These are phyloP conservation scores for Anas capensis DNA, from an alignment of 2,797 vertebrate species.

Conservation along the genomic window DNA sequence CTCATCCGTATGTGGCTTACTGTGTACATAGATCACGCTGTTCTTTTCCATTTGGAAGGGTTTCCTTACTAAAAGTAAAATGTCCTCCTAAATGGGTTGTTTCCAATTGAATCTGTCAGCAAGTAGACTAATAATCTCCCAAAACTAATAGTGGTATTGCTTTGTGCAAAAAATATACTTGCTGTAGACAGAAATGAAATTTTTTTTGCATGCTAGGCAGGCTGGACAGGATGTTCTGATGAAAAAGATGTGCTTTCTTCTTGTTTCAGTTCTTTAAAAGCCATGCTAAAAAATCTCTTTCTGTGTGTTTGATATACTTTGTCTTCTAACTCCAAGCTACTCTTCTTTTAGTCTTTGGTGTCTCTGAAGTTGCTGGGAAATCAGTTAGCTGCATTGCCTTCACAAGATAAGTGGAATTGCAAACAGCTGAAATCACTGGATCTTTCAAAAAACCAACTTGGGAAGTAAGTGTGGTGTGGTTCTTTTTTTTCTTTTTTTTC, in stretches of 20 bases:
- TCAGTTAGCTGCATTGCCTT: slow-evolving; percentile 85
- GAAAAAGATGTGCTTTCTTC: slow-evolving; percentile 60
- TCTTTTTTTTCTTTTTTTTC: neutral
- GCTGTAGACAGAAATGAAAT: slow-evolving; percentile 24
- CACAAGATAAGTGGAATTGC: slow-evolving; percentile 90
- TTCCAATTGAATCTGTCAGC: slow-evolving; percentile 64
- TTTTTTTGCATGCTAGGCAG: slow-evolving; percentile 55
- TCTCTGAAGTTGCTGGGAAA: slow-evolving; percentile 90
- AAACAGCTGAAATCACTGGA: slow-evolving; percentile 89
- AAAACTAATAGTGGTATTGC: slow-evolving; percentile 4
- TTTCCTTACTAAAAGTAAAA: slow-evolving; percentile 8
- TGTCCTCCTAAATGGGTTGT: slow-evolving; percentile 15
- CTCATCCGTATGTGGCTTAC: neutral
- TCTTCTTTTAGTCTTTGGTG: slow-evolving; percentile 83
- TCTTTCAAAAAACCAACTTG: slow-evolving; percentile 93
- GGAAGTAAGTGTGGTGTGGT: slow-evolving; percentile 86
- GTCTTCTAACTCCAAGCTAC: slow-evolving; percentile 10
- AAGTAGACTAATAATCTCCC: slow-evolving; percentile 44
- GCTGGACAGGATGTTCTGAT: slow-evolving; percentile 53
- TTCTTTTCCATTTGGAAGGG: slow-evolving; percentile 55
- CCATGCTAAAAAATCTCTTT: neutral
- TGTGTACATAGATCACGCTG: slow-evolving; percentile 12
- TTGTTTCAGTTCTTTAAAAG: slow-evolving; percentile 46
- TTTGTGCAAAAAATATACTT: slow-evolving; percentile 30
- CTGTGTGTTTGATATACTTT: neutral